Percentiles rank a stretch among this genome's conserved stretches.
These are phyloP conservation scores for Glossophaga mutica DNA, from an alignment of 2,797 vertebrate genomes.

Conservation along the genomic window DNA sequence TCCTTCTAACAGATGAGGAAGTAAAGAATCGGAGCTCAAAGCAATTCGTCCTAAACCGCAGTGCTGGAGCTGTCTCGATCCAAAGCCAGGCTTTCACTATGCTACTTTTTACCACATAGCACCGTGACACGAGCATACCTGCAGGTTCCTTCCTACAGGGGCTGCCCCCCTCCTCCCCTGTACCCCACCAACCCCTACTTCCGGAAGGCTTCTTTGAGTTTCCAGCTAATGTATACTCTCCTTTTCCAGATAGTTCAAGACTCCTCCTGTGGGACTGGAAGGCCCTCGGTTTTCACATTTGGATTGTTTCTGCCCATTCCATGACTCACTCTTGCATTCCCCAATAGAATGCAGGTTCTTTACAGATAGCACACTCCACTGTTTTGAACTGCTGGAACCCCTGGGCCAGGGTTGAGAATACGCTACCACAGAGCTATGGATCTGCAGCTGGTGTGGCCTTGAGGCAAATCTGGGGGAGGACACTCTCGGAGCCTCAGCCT, in stretches of 20 bases:
- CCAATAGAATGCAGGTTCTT: not conserved
- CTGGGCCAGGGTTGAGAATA: not conserved
- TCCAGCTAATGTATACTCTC: not conserved
- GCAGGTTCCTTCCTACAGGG: accelerated
- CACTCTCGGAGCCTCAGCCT: not conserved
- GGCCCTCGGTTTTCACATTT: not conserved
- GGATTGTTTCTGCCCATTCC: not conserved
- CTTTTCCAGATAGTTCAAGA: too few species aligned
- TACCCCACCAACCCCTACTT: not conserved
- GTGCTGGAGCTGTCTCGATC: not conserved
- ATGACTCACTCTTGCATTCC: not conserved
- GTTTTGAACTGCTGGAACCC: not conserved
- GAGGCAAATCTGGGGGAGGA: not conserved
- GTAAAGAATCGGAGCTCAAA: not conserved
- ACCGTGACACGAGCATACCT: not conserved
- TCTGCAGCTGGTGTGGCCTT: accelerated
- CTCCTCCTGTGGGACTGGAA: not conserved
- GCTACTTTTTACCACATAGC: not conserved
- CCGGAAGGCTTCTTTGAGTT: not conserved
- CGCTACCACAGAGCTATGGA: accelerated
- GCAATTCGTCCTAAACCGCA: not conserved
- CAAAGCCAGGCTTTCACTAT: not conserved
- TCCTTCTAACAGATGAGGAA: not conserved
- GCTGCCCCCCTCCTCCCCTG: not conserved
- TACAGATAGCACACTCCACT: accelerated